Evolutionary conservation across 2,888 invertebrate genomes (phyloP).

Genomic region (Ceriagrion tenellum): DNA sequence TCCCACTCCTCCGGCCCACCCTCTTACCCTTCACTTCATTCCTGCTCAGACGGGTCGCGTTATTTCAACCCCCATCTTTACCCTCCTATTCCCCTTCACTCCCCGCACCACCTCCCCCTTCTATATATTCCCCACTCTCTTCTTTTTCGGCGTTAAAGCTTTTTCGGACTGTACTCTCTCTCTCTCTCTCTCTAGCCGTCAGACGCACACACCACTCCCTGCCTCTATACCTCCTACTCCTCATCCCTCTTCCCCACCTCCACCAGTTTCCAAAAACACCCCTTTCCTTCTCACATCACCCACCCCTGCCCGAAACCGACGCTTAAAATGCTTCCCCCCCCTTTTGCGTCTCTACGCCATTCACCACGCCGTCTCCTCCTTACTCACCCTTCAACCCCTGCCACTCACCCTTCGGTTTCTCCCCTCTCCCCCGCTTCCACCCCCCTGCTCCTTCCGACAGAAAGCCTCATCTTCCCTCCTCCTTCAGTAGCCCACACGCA

Average conservation of each 20-base stretch:
- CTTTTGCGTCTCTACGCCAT: not conserved
- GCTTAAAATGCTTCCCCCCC: not conserved
- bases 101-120: not conserved
- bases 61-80: constrained; percentile 40
- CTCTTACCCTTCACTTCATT: constrained; percentile 17
- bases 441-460: not conserved
- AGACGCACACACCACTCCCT: not conserved
- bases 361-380: not conserved
- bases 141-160: constrained; percentile 14
- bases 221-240: not conserved
- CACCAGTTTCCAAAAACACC: not conserved
- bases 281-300: not conserved
- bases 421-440: not conserved
- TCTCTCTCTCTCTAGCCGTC: not conserved
- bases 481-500: not conserved
- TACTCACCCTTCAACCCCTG: not conserved
- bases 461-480: no score
- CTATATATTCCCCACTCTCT: not conserved
- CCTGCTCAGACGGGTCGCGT: constrained; percentile 53
- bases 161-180: not conserved
- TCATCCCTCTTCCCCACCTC: not conserved
- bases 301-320: not conserved
- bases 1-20: no score
- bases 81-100: not conserved
- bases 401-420: not conserved